phyloP scores from a whole-genome alignment of 2,113 vertebrate species.

The Seriola rivoliana region DNA sequence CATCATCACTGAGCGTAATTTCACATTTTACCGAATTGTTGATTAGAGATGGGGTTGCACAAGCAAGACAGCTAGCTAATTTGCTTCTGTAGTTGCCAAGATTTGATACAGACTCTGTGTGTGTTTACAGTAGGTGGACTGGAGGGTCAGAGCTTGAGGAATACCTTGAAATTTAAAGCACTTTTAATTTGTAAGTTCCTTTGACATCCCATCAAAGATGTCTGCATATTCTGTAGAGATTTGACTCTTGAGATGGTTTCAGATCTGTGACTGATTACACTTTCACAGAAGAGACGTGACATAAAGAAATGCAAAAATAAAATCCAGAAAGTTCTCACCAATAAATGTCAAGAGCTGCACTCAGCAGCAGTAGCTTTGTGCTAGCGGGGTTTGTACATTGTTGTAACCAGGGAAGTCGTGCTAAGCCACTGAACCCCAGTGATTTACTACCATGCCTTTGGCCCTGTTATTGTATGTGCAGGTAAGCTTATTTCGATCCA shows the following conservation, averaged over 20 bases:
- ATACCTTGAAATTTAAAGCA: neutral
- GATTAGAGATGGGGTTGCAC: neutral
- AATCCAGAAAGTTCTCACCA: constrained; percentile 1
- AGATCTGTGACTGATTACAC: neutral
- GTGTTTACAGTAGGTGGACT: neutral
- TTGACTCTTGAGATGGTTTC: neutral
- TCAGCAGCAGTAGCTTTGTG: neutral
- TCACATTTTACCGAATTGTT: neutral
- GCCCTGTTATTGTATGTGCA: constrained; percentile 19
- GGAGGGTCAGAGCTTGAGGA: neutral
- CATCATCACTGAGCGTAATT: neutral
- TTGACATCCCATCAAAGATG: neutral
- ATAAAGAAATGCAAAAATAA: constrained; percentile 12
- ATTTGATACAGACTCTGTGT: too few relatives aligned
- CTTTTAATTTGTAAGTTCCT: neutral
- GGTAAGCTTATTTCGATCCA: constrained; percentile 30
- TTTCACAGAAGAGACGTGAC: neutral
- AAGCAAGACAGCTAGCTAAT: neutral
- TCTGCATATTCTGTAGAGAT: neutral
- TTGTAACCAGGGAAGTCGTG: constrained; percentile 8
- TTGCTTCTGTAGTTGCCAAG: neutral
- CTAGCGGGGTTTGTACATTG: constrained; percentile 1
- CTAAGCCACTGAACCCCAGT: constrained; percentile 30
- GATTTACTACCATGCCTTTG: constrained; percentile 48
- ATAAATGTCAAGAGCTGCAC: constrained; percentile 17